Evolutionary conservation across 2,888 invertebrate genomes (phyloP), one percentile per base, ranked within the genome.

Genomic region (Caenorhabditis sp.): DNA sequence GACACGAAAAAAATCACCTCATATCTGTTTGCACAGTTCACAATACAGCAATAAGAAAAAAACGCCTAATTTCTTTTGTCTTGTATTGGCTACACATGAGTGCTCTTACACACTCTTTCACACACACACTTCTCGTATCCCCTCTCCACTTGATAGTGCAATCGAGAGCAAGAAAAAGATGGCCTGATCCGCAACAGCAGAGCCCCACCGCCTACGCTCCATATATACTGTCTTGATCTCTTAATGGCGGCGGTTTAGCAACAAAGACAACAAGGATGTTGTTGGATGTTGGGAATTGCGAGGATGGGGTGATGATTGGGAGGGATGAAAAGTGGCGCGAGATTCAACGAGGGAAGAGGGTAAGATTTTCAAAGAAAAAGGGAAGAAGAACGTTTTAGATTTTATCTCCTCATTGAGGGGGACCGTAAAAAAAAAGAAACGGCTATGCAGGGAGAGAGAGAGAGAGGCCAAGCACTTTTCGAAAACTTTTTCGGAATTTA

Each of bases 161-260:
- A 68, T 68, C 66, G 66, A 68, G 66, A 69, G 69, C 69, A 35
- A 24, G 22, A 6, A 26, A 19, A 72, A 72, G 59, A 72, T 72
- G 70, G 70, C 70, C 58, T 72, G 70, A 72, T 72, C 70, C 1
- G 5, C 49, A 31, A 1, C 44, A 64, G 4, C 64, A 64, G 8
- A 5, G 8, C 14, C 14, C 14, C 54, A 14, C 51, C 51, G 61
- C 61, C 61, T 61, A 51, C 66, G 35, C 63, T 10, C 44, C 63
- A 38, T 47, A 22, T 38, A 38, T 38, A 38, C 38, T 12, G 12
- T 38, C n/a, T 12, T 38, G 38, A 38, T 38, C 38, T 38, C 1
- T 58, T 35, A 8, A 26, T 26, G n/a, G 10, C 41, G 66, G 35
- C 66, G 66, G 66, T 22, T 10, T 38, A 12, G 16, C 51, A 31